These are phyloP conservation scores for Alcis repandata DNA, from an alignment of 2,888 invertebrate genomes.

Conservation along the genomic window DNA sequence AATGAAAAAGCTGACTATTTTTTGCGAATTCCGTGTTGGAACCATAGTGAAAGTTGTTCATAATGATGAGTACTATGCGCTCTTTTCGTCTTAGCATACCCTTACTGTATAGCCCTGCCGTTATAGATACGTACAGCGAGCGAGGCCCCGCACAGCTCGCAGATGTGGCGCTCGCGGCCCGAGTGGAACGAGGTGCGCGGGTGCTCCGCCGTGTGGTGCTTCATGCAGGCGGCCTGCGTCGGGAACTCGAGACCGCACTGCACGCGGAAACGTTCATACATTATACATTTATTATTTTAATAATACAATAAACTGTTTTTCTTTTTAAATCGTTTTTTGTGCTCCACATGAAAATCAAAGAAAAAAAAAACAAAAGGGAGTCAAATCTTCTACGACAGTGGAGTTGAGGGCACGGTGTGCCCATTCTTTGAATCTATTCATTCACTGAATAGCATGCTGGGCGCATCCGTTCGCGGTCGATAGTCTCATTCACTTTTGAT, in stretches of 20 bases:
- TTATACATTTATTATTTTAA: neutral
- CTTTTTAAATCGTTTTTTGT: no score
- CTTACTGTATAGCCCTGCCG: no score
- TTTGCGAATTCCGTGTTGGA: no score
- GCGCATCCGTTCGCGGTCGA: no score
- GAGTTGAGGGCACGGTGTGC: constrained; percentile 52
- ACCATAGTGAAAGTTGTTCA: no score
- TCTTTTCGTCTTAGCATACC: no score
- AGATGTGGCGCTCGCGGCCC: constrained; percentile 66
- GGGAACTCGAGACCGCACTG: constrained; percentile 76
- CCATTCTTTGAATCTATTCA: constrained; percentile 46
- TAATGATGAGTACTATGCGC: no score
- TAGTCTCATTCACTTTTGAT: no score
- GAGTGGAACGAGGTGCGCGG: constrained; percentile 72
- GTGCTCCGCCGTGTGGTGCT: constrained; percentile 70
- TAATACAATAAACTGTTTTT: neutral
- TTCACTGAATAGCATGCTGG: constrained; percentile 45
- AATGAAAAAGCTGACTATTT: no score
- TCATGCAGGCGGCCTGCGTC: constrained; percentile 74
- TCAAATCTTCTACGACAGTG: constrained; percentile 72
- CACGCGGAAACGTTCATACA: neutral
- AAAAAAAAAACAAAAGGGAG: constrained; percentile 51
- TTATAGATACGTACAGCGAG: constrained; percentile 73
- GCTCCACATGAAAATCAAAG: neutral
- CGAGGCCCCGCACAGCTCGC: constrained; percentile 78